Evolutionary conservation across 2,888 invertebrate species (phyloP), one percentile per base, ranked within the genome.

Genomic region (Drosophila diplacantha): DNA sequence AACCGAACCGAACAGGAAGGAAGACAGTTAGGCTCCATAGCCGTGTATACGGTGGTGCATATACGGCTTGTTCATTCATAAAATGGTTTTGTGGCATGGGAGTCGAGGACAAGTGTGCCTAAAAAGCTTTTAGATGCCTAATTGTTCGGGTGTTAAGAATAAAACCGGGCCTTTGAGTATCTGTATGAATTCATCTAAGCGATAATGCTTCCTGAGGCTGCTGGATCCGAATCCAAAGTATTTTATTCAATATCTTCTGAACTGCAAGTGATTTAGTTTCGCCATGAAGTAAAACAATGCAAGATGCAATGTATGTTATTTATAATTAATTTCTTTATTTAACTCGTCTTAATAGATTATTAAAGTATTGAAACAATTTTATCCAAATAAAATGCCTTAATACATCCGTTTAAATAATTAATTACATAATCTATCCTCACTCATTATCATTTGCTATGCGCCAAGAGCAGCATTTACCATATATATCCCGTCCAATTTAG

Each of bases 51-150:
- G 22, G 14, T 14, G 20, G 5, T 38, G 32, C 12, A 38, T 44
- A 59, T 16, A 31, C 11, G 43, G 37, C 29, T n/a, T 39, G 18
- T 51, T 51, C 60, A 67, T 67, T 61, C 68, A 68, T 61, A 61
- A 55, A 61, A 67, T 49, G 41, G 29, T 32, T 24, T 49, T 43
- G 26, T 22, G 47, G 32, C 6, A 31, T 16, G 38, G 18, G 47
- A 14, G 32, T 22, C 11, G 7, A n/a, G 18, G 35, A 22, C 49
- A 34, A 29, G 41, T 41, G 46, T 52, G 37, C 35, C 32, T 29
- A 9, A 20, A 57, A 57, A 57, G 65, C 65, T 67, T 59, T 59
- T 31, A 50, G 43, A 11, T 16, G 44, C 44, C 38, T 50, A 59
- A 57, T 63, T 65, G 29, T 24, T 52, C 11, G 22, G 56, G 18